Conservation (phyloP, 2,113 vertebrate genomes). For the Phasianus colchicus region DNA sequence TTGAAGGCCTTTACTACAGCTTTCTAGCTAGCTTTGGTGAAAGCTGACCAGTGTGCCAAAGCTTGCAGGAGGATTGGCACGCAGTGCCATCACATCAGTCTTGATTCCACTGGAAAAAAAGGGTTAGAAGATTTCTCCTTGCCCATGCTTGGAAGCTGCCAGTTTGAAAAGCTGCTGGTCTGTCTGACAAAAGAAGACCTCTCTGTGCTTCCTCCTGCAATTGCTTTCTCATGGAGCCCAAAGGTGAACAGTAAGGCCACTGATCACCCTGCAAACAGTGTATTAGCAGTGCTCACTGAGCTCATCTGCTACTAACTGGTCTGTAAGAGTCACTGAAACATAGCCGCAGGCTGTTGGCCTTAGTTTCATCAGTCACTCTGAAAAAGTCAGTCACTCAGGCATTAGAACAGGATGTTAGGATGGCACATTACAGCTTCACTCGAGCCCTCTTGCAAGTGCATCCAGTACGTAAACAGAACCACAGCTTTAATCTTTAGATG, state of each 20-base stretch:
- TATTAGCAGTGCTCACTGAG: background rate
- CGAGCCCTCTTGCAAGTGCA: background rate
- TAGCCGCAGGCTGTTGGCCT: background rate
- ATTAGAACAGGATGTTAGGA: background rate
- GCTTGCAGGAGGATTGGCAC: background rate
- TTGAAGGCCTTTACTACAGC: background rate
- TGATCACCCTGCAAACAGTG: conserved; percentile 2
- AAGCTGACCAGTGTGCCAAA: background rate
- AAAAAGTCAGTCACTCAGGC: background rate
- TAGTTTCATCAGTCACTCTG: background rate
- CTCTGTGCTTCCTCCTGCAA: background rate
- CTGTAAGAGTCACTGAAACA: background rate
- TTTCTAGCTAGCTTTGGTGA: background rate
- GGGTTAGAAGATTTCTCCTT: background rate
- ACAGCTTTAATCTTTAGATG: background rate
- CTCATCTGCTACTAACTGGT: background rate
- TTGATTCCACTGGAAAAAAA: background rate
- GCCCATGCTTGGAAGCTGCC: background rate
- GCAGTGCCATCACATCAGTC: background rate
- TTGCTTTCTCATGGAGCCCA: conserved; percentile 9
- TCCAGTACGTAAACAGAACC: background rate
- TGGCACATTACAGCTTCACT: background rate
- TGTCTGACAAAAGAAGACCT: background rate
- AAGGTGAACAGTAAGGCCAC: background rate
- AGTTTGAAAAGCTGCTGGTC: conserved; percentile 1